Conservation (phyloP, 2,797 vertebrate genomes). For the Mormyrus proboscirostris region DNA sequence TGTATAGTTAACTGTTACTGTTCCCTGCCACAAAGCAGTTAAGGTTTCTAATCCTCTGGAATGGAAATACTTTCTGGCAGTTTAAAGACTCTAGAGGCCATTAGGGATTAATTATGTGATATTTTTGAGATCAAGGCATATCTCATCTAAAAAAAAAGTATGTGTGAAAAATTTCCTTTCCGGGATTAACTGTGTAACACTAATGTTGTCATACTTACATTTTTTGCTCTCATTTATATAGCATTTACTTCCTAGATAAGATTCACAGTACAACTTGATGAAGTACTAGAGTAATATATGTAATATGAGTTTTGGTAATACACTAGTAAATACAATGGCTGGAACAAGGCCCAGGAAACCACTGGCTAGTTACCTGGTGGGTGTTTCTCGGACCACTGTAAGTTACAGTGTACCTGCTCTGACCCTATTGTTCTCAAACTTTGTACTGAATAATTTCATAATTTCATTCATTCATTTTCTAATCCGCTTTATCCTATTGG, state of each 20-base stretch:
- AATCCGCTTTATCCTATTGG: no score
- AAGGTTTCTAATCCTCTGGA: conserved; percentile 29
- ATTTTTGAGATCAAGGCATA: conserved; percentile 17
- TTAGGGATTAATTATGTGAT: conserved; percentile 27
- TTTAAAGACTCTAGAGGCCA: conserved; percentile 20
- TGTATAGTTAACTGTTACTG: background rate
- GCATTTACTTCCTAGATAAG: background rate
- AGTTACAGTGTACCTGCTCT: background rate
- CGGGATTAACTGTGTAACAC: background rate
- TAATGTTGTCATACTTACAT: background rate
- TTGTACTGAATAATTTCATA: background rate
- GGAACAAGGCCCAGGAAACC: background rate
- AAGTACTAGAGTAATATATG: background rate
- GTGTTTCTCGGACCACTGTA: background rate
- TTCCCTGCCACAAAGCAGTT: conserved; percentile 6
- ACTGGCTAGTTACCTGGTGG: background rate
- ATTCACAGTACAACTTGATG: background rate
- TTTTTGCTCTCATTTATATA: background rate
- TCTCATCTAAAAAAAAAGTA: conserved; percentile 11
- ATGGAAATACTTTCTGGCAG: conserved; percentile 19
- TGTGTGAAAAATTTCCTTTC: background rate
- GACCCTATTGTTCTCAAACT: background rate
- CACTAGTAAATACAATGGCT: background rate
- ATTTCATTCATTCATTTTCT: no score
- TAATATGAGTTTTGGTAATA: background rate